Evolutionary conservation across 1,140 invertebrate species (phyloP).

Genomic region (Batillaria attramentaria): DNA sequence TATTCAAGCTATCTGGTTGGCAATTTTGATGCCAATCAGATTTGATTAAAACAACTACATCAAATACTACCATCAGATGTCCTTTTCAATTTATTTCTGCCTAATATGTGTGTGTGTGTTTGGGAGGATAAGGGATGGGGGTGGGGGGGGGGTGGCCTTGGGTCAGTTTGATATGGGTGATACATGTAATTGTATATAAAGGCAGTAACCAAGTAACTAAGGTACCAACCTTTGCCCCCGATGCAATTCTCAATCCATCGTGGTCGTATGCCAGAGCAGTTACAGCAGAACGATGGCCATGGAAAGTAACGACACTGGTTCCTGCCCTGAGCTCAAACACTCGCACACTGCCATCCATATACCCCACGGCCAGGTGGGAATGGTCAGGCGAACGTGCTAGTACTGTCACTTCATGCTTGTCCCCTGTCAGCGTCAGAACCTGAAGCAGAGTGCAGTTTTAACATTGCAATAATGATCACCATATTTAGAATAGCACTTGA

Average conservation of each 20-base stretch:
- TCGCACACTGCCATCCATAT: constrained; percentile 89
- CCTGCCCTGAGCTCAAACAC: constrained; percentile 79
- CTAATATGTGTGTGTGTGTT: too few relatives aligned
- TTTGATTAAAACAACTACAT: too few relatives aligned
- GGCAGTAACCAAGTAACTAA: too few relatives aligned
- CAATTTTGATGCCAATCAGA: too few relatives aligned
- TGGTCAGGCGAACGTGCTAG: constrained; percentile 81
- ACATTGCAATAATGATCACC: neutral
- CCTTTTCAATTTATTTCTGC: too few relatives aligned
- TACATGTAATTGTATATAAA: too few relatives aligned
- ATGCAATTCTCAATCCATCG: constrained; percentile 85
- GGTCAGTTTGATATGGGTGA: too few relatives aligned
- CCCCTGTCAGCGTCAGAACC: constrained; percentile 75
- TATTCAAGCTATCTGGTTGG: too few relatives aligned
- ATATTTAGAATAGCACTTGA: neutral
- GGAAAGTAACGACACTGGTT: constrained; percentile 83
- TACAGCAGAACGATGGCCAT: constrained; percentile 90
- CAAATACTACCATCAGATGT: too few relatives aligned
- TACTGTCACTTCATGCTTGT: constrained; percentile 83
- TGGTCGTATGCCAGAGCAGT: constrained; percentile 87
- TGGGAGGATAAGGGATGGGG: too few relatives aligned
- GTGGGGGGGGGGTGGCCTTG: too few relatives aligned
- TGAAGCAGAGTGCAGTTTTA: too few relatives aligned
- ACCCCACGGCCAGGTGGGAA: constrained; percentile 89
- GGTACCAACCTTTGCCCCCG: constrained; percentile 87